A percentile compares a stretch with the other conserved stretches of the same genome.
Evolutionary conservation across 2,113 vertebrate species (phyloP).

Genomic region (Mesembrinibis cayennensis): DNA sequence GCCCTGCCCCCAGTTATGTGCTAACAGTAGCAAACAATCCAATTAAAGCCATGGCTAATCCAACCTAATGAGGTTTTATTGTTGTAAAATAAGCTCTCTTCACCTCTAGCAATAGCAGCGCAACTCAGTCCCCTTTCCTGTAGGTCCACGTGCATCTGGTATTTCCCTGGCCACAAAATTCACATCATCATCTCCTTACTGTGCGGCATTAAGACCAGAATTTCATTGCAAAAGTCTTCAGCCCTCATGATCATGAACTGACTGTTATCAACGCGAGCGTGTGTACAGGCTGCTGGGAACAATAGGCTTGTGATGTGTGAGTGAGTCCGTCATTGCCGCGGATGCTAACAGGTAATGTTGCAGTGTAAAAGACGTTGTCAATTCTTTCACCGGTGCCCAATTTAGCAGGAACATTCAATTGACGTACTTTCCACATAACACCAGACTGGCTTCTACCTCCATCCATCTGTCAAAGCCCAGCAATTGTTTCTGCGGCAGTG

Average conservation of each 20-base stretch:
- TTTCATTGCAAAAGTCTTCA: background rate
- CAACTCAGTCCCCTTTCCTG: background rate
- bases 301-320: background rate
- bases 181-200: background rate
- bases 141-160: accelerated
- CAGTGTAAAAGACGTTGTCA: background rate
- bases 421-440: background rate
- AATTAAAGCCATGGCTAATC: background rate
- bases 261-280: accelerated
- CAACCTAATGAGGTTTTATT: background rate
- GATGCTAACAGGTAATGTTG: background rate
- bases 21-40: background rate
- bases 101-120: background rate
- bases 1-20: background rate
- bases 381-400: background rate
- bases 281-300: background rate
- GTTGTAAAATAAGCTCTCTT: background rate
- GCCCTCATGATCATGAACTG: accelerated
- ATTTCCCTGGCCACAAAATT: background rate
- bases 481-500: background rate
- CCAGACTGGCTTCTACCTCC: background rate
- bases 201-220: accelerated
- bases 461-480: conserved; percentile 19
- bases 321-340: accelerated
- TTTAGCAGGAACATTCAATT: conserved; percentile 4